A percentile compares a stretch with the other conserved stretches of the same genome.
Conservation (phyloP, 2,113 vertebrate species). For the Bucco capensis region DNA sequence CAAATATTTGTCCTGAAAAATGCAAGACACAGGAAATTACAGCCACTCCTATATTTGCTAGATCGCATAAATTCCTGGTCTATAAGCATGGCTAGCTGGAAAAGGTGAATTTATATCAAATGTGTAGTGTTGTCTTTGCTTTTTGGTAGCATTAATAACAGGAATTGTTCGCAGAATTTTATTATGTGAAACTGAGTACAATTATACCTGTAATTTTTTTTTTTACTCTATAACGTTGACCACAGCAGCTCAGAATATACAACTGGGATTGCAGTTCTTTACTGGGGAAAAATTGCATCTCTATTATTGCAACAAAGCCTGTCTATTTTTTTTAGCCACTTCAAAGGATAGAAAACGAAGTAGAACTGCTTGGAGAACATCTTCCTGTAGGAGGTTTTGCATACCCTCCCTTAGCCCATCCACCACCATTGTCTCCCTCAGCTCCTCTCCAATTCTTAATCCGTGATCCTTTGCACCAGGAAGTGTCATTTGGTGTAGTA, state of each 20-base stretch:
- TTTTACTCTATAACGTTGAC: not conserved
- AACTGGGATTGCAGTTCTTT: not conserved
- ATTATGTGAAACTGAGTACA: not conserved
- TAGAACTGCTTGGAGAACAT: slow-evolving; percentile 93
- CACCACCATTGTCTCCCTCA: slow-evolving; percentile 87
- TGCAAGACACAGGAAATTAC: slow-evolving; percentile 40
- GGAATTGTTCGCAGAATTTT: not conserved
- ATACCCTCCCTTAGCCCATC: slow-evolving; percentile 87
- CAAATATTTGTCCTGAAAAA: slow-evolving; percentile 31
- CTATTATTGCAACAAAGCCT: not conserved
- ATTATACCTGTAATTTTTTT: not conserved
- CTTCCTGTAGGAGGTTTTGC: slow-evolving; percentile 90
- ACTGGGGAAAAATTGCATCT: not conserved
- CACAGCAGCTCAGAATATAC: not conserved
- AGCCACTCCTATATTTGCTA: slow-evolving; percentile 20
- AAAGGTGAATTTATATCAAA: slow-evolving; percentile 29
- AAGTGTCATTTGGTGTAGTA: slow-evolving; percentile 92
- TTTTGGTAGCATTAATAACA: not conserved
- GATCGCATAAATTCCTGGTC: slow-evolving; percentile 25
- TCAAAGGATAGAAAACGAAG: slow-evolving; percentile 97
- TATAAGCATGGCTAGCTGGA: slow-evolving; percentile 34
- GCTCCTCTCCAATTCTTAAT: slow-evolving; percentile 92
- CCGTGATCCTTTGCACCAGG: slow-evolving; percentile 92
- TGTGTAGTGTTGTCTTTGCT: slow-evolving; percentile 2
- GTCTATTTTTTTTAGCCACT: slow-evolving; percentile 78